A percentile compares a stretch with the other conserved stretches of the same genome.
Conservation (phyloP, 2,797 vertebrate species). For the Helarctos malayanus region DNA sequence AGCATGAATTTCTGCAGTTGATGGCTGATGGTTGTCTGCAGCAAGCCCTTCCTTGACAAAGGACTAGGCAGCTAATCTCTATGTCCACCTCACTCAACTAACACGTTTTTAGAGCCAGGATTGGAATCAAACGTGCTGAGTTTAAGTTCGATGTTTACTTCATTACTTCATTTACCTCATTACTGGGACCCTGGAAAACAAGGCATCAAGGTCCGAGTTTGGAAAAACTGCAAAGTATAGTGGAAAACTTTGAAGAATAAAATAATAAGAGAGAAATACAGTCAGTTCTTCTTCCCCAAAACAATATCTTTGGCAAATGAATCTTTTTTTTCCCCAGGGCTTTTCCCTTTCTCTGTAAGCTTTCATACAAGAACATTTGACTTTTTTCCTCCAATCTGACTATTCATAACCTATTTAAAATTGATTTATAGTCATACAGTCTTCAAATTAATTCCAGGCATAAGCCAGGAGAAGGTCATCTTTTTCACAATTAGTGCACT, state of each 20-base stretch:
- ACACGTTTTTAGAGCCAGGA: neutral
- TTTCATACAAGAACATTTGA: conserved; percentile 61
- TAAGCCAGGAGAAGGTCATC: conserved; percentile 67
- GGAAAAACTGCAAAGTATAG: neutral
- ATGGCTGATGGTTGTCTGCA: neutral
- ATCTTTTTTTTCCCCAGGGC: neutral
- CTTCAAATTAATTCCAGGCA: conserved; percentile 73
- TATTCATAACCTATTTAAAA: conserved; percentile 75
- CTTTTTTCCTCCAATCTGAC: conserved; percentile 17
- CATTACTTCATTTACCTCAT: neutral
- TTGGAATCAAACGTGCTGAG: neutral
- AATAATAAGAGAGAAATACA: neutral
- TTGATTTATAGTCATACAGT: conserved; percentile 65
- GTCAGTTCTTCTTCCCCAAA: neutral
- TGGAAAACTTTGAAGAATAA: neutral
- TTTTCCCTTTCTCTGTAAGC: neutral
- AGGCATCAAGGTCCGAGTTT: neutral
- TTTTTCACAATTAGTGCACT: neutral
- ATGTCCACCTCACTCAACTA: neutral
- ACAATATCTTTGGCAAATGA: neutral
- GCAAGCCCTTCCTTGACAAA: neutral
- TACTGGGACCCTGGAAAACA: neutral
- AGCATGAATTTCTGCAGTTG: neutral
- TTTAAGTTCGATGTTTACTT: neutral
- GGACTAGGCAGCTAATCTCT: neutral